Evolutionary conservation across 2,888 invertebrate species (phyloP).

Genomic region (Tridacna gigas): DNA sequence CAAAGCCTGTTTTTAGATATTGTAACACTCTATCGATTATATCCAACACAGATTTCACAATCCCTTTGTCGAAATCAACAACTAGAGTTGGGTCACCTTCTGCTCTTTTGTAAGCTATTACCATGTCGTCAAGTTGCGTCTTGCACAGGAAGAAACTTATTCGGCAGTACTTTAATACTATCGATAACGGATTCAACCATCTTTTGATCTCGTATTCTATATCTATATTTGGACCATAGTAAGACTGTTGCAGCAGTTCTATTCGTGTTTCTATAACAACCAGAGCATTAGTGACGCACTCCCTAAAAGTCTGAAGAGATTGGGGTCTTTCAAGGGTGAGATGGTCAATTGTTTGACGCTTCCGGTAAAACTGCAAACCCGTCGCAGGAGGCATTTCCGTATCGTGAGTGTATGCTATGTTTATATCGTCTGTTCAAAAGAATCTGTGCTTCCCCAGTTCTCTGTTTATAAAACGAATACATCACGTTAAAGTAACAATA

Average conservation of each 20-base stretch:
- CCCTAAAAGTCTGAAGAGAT: constrained; percentile 74
- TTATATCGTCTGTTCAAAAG: too few species aligned
- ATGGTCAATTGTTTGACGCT: constrained; percentile 75
- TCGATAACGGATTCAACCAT: constrained; percentile 70
- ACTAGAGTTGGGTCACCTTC: constrained; percentile 68
- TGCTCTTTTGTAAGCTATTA: constrained; percentile 57
- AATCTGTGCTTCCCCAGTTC: too few species aligned
- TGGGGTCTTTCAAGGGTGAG: constrained; percentile 77
- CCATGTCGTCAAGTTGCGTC: constrained; percentile 70
- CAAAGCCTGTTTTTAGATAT: constrained; percentile 71
- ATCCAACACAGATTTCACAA: constrained; percentile 61
- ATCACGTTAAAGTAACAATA: too few species aligned
- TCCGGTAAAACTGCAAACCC: constrained; percentile 76
- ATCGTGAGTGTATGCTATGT: too few species aligned
- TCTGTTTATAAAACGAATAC: too few species aligned
- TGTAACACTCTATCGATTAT: constrained; percentile 65
- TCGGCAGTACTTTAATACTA: constrained; percentile 68
- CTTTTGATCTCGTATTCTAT: constrained; percentile 72
- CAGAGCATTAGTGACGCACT: constrained; percentile 71
- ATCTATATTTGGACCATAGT: constrained; percentile 68
- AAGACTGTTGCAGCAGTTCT: constrained; percentile 69
- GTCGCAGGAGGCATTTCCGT: constrained; percentile 73
- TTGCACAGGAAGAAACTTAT: constrained; percentile 67
- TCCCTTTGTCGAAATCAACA: constrained; percentile 65
- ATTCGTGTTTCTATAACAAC: constrained; percentile 69